Percentiles rank a stretch among this genome's conserved stretches.
These are phyloP conservation scores for Sprattus sprattus DNA, from an alignment of 2,113 vertebrate genomes.

Conservation along the genomic window DNA sequence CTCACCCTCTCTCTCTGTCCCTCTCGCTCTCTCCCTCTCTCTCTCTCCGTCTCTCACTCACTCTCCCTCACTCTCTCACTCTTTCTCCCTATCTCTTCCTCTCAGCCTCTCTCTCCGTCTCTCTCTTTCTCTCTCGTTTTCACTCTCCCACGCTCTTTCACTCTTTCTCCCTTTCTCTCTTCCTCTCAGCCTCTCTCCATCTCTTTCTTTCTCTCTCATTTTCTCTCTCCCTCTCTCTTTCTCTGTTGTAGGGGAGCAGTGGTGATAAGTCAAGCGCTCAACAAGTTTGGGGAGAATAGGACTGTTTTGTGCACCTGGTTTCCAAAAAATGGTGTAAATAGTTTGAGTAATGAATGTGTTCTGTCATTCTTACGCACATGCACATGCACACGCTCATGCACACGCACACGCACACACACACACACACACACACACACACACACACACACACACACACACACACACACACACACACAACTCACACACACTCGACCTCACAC, in stretches of 20 bases:
- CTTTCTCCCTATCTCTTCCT: not conserved
- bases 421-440: too few relatives aligned
- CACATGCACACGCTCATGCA: not conserved
- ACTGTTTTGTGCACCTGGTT: not conserved
- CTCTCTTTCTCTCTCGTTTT: not conserved
- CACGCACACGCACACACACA: not conserved
- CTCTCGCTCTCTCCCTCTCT: not conserved
- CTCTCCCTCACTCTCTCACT: not conserved
- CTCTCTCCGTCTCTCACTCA: not conserved
- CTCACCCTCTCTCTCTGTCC: not conserved
- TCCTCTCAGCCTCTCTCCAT: not conserved
- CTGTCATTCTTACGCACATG: not conserved
- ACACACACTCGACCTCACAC: too few relatives aligned
- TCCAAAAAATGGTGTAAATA: constrained; percentile 20
- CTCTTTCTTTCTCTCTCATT: not conserved
- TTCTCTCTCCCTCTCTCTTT: not conserved
- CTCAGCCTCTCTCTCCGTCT: not conserved
- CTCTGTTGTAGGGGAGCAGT: not conserved
- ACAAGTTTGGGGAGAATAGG: not conserved
- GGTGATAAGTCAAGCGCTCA: constrained; percentile 15
- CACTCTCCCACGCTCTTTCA: too few relatives aligned
- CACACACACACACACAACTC: too few relatives aligned
- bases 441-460: too few relatives aligned
- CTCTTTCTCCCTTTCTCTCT: not conserved
- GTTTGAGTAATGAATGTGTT: constrained; percentile 6